Base-by-base conservation (phyloP, 2,797 vertebrate species). In the Syngnathus acus region DNA sequence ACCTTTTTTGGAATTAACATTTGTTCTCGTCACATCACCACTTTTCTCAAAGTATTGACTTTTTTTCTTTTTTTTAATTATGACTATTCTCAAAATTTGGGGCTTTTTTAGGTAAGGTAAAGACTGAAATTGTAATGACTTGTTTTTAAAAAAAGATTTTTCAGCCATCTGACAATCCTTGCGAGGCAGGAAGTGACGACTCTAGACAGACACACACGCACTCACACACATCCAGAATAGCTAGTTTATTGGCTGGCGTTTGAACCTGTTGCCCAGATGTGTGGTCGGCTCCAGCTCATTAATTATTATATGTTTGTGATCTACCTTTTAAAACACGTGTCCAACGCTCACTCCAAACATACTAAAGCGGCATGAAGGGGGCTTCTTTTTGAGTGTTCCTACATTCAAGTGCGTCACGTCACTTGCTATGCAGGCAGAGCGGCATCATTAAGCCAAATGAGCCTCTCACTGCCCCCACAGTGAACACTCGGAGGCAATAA, bases 321-420 rank as follows among this genome's bases (percentile, higher is more conserved):
- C 84, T 76, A 80, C 77, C 60, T 47, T 62, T 75, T 81, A 69
- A 72, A 80, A 75, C 79, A 79, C 75, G 77, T 72, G 83, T 83
- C 82, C 81, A 84, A 83, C 87, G 87, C 80, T 86, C 77, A 84
- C 86, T 87, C 86, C 84, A 82, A 90, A 90, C 86, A 91, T 84
- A 89, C 84, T 85, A 85, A 85, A 82, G 86, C 80, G 80, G 86
- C 67, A 45, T 16, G n/a, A 62, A 62, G 42, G 21, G 60, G 21
- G 21, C 40, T 23, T 62, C 6, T 23, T 40, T 62, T 62, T 23
- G 6, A 42, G 58, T 53, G 47, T 39, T 21, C n/a, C 1, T n/a
- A 19, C 38, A n/a, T 54, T 5, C 19, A 11, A 42, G 53, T 43
- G 39, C 57, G 21, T 66, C 39, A 10, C 17, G n/a, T 39, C 51